Conservation (phyloP, 2,888 invertebrate species). For the Epiblema foenella region DNA sequence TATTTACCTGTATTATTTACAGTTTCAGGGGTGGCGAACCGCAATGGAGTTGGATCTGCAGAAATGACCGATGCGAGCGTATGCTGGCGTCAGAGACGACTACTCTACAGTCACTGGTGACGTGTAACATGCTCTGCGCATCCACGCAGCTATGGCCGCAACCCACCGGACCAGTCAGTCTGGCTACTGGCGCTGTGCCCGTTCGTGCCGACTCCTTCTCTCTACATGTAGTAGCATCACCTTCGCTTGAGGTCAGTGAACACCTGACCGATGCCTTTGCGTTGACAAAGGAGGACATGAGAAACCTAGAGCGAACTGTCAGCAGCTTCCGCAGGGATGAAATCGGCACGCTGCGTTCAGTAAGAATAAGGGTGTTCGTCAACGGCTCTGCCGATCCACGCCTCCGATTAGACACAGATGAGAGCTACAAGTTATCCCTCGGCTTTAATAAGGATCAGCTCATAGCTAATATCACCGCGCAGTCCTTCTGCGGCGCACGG, state of each 20-base stretch:
- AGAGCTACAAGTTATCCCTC: conserved; percentile 89
- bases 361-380: conserved; percentile 81
- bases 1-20: neutral
- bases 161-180: conserved; percentile 88
- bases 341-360: conserved; percentile 70
- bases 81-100: conserved; percentile 68
- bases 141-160: conserved; percentile 91
- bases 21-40: conserved; percentile 79
- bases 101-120: conserved; percentile 86
- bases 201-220: conserved; percentile 83
- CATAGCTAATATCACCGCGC: conserved; percentile 86
- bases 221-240: conserved; percentile 70
- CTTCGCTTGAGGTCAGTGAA: conserved; percentile 66
- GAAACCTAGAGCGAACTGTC: conserved; percentile 73
- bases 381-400: conserved; percentile 82
- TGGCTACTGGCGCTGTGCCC: conserved; percentile 87
- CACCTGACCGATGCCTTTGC: conserved; percentile 81
- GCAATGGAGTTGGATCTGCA: conserved; percentile 92
- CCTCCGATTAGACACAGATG: conserved; percentile 88
- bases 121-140: conserved; percentile 92
- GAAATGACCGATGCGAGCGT: conserved; percentile 88
- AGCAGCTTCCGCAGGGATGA: conserved; percentile 43
- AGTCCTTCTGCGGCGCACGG: conserved; percentile 90
- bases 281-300: conserved; percentile 81
- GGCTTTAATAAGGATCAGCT: conserved; percentile 76